phyloP scores from a whole-genome alignment of 2,113 vertebrate genomes.

The Chaetodon auriga region DNA sequence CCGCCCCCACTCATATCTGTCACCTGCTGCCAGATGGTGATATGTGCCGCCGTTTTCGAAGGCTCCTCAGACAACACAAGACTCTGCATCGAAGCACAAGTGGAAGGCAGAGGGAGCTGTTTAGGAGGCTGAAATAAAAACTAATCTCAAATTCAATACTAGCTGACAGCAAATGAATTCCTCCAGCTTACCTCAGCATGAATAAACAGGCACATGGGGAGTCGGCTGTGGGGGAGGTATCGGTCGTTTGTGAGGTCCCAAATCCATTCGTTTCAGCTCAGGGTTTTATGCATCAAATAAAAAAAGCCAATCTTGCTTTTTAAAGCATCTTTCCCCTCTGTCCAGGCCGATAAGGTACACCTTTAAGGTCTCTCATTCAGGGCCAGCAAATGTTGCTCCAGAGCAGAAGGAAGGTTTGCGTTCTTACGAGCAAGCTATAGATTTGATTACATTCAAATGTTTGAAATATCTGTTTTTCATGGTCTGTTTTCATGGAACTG shows the following conservation, averaged over 20 bases:
- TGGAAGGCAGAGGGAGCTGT: constrained; percentile 85
- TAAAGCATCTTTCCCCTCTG: constrained; percentile 78
- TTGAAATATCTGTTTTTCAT: constrained; percentile 13
- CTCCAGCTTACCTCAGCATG: constrained; percentile 95
- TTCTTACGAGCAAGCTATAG: constrained; percentile 8
- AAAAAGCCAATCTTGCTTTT: constrained; percentile 81
- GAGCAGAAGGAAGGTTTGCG: constrained; percentile 33
- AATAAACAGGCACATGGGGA: constrained; percentile 88
- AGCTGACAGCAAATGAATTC: constrained; percentile 95
- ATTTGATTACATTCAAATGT: constrained; percentile 35
- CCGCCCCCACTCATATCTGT: constrained; percentile 61
- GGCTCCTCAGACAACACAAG: constrained; percentile 65
- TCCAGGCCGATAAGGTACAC: constrained; percentile 77
- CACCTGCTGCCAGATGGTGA: constrained; percentile 74
- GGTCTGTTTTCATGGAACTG: neutral
- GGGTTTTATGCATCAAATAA: constrained; percentile 85
- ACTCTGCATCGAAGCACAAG: constrained; percentile 57
- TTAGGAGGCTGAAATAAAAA: constrained; percentile 93
- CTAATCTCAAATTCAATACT: constrained; percentile 94
- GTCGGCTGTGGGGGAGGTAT: constrained; percentile 74
- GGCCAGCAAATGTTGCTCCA: constrained; percentile 64
- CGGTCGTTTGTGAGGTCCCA: constrained; percentile 75
- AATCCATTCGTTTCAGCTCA: constrained; percentile 84
- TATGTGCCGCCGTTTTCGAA: constrained; percentile 54
- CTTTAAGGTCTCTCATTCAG: constrained; percentile 75